Evolutionary conservation across 2,888 invertebrate species (phyloP).

Genomic region (Operophtera brumata): DNA sequence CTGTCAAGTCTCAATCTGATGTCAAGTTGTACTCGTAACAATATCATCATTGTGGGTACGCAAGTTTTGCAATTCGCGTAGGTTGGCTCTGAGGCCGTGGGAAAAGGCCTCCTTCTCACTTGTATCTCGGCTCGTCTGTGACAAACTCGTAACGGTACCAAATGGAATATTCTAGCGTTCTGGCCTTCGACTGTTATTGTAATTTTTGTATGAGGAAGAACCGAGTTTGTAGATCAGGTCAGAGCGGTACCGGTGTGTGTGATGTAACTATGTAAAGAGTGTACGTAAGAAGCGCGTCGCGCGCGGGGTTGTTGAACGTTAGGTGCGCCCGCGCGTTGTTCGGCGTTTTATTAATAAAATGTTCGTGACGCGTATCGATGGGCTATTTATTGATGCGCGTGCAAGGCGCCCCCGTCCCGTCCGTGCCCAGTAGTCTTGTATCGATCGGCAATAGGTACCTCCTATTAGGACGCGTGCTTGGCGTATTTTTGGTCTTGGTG

Average conservation of each 20-base stretch:
- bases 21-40: conserved; percentile 39
- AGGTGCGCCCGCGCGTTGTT: conserved; percentile 58
- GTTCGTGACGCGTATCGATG: conserved; percentile 73
- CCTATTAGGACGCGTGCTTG: neutral
- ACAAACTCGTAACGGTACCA: conserved; percentile 58
- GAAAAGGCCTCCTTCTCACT: conserved; percentile 54
- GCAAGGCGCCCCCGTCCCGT: conserved; percentile 45
- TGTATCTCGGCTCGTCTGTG: conserved; percentile 40
- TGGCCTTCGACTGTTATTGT: conserved; percentile 17
- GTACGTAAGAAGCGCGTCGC: conserved; percentile 54
- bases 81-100: conserved; percentile 63
- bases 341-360: conserved; percentile 77
- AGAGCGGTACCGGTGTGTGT: conserved; percentile 41
- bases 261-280: conserved; percentile 56
- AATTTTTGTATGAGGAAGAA: conserved; percentile 36
- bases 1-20: conserved; percentile 17
- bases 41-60: conserved; percentile 51
- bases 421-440: conserved; percentile 29
- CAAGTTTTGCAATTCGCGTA: conserved; percentile 52
- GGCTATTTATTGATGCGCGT: conserved; percentile 73
- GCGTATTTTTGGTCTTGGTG: too few species aligned
- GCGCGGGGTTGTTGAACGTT: conserved; percentile 75
- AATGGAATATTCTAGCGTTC: conserved; percentile 41
- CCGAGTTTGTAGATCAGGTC: conserved; percentile 46
- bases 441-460: conserved; percentile 39